Evolutionary conservation across 2,113 vertebrate genomes (phyloP), one percentile per base, ranked within the genome.

Genomic region (Mola mola): DNA sequence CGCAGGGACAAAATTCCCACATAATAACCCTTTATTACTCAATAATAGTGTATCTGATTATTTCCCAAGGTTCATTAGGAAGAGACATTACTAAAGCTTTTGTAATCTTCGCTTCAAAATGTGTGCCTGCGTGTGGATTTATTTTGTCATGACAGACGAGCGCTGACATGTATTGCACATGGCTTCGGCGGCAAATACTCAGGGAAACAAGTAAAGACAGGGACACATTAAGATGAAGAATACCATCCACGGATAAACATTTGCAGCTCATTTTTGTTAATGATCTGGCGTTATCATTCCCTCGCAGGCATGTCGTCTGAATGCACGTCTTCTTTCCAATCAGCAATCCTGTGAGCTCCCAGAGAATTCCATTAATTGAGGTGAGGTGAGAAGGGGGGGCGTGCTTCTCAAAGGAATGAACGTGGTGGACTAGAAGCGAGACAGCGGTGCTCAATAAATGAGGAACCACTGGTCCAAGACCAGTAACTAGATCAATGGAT

Each of bases 301-400:
- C 75, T 83, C n/a, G 52, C 81, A 90, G 86, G 64, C 75, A 62
- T 59, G 47, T 40, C 20, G 46, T 51, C 62, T 78, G 52, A 83
- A 81, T 71, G 69, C 71, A 53, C 49, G 67, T 78, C 72, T 66
- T 78, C 66, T 75, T 76, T 67, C 36, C 69, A 69, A 82, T 88
- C 78, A 80, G 63, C 12, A 25, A 60, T 72, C 69, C 66, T 60
- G 33, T 52, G 24, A 52, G 67, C 61, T 68, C 72, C 66, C 37
- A 40, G 55, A 87, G 76, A 81, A 83, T 82, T 56, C 57, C 66
- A 60, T 82, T 81, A 87, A 87, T 84, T 84, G 81, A 72, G 75
- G 78, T 65, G 62, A 72, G 83, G 41, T 63, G 51, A 79, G 66
- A 59, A 29, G 65, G 72, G 66, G 48, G 8, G 38, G 16, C 37